Conservation (phyloP, 2,888 invertebrate genomes). For the Suillia variegata region DNA sequence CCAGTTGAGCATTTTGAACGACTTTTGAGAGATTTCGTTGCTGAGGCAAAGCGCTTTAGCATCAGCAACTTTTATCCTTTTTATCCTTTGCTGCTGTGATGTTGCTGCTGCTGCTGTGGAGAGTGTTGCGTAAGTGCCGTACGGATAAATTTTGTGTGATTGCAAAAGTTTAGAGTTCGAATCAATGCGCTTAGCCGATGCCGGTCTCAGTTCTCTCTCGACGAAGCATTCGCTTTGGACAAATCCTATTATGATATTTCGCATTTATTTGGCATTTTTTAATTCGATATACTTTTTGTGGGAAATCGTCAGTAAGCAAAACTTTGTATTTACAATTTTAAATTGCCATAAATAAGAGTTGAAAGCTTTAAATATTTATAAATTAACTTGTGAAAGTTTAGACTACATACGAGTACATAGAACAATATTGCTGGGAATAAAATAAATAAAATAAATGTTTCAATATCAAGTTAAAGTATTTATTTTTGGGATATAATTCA, state of each 20-base stretch:
- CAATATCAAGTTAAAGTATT: too few relatives aligned
- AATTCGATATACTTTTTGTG: too few relatives aligned
- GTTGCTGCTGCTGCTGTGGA: not conserved
- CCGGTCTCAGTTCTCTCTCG: not conserved
- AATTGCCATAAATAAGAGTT: too few relatives aligned
- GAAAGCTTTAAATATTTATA: too few relatives aligned
- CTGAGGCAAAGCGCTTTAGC: slow-evolving; percentile 4
- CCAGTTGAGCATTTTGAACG: not conserved
- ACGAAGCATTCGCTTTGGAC: not conserved
- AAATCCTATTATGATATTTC: slow-evolving; percentile 1
- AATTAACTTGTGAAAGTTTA: too few relatives aligned
- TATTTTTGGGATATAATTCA: too few relatives aligned
- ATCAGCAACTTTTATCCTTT: slow-evolving; percentile 1
- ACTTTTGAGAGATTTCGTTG: slow-evolving; percentile 1
- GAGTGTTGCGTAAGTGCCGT: not conserved
- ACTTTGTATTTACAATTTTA: too few relatives aligned
- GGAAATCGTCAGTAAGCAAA: too few relatives aligned
- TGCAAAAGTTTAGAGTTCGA: not conserved
- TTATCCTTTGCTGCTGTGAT: not conserved
- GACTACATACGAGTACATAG: too few relatives aligned
- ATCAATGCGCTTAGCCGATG: not conserved
- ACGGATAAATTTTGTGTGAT: not conserved
- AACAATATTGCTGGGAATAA: too few relatives aligned
- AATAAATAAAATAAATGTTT: too few relatives aligned
- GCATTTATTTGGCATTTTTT: too few relatives aligned